phyloP scores from a whole-genome alignment of 2,888 invertebrate genomes.

The Folsomia manolachei region DNA sequence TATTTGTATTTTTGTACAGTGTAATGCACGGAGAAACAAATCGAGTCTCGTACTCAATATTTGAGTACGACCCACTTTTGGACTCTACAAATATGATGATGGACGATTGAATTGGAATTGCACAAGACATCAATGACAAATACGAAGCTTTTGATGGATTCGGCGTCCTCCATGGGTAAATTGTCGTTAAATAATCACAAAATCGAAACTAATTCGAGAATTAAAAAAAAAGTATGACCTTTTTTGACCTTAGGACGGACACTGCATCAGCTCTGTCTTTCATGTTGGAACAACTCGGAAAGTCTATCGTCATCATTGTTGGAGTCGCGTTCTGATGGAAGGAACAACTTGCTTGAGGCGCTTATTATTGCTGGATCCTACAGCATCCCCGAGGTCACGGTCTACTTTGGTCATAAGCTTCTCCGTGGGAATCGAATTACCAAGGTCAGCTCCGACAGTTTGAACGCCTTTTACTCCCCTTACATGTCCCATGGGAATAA shows the following conservation, averaged over 20 bases:
- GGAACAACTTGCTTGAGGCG: constrained; percentile 87
- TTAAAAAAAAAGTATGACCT: no score
- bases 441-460: constrained; percentile 67
- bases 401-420: constrained; percentile 84
- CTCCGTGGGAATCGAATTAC: constrained; percentile 84
- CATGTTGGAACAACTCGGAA: constrained; percentile 92
- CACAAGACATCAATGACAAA: constrained; percentile 69
- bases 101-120: constrained; percentile 85
- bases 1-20: constrained; percentile 22
- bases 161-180: constrained; percentile 90
- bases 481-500: constrained; percentile 81
- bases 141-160: constrained; percentile 87
- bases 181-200: no score
- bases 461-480: constrained; percentile 81
- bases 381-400: constrained; percentile 87
- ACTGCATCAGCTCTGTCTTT: constrained; percentile 95
- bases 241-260: constrained; percentile 68
- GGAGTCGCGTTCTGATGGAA: constrained; percentile 88
- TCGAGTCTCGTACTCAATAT: constrained; percentile 65
- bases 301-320: constrained; percentile 86
- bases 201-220: no score
- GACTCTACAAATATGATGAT: constrained; percentile 94
- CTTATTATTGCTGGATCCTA: constrained; percentile 84
- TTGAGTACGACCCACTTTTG: constrained; percentile 80
- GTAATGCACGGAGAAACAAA: constrained; percentile 46